Evolutionary conservation across 1,140 invertebrate genomes (phyloP).

Genomic region (Formica selysi): DNA sequence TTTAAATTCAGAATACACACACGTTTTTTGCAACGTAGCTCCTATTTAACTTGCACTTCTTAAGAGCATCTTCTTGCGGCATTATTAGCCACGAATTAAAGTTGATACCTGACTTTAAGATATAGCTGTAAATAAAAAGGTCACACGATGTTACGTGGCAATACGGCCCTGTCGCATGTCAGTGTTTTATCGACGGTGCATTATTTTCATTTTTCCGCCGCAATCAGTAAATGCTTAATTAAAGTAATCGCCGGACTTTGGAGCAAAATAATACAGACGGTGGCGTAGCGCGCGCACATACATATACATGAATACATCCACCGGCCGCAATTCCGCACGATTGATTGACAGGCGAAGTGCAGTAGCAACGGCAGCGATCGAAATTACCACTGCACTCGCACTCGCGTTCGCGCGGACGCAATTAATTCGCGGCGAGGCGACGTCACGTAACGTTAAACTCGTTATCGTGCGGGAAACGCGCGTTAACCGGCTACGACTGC

Average conservation of each 20-base stretch:
- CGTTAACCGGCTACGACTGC: conserved; percentile 48
- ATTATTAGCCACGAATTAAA: conserved; percentile 38
- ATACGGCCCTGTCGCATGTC: conserved; percentile 44
- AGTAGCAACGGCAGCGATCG: conserved; percentile 33
- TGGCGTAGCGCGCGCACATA: not conserved
- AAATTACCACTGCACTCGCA: conserved; percentile 47
- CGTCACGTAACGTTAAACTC: conserved; percentile 57
- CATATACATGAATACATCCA: not conserved
- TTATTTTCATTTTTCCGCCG: conserved; percentile 76
- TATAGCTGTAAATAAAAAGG: conserved; percentile 54
- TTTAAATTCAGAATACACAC: not conserved
- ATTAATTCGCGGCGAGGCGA: conserved; percentile 49
- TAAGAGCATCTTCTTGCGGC: not conserved
- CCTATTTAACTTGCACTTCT: not conserved
- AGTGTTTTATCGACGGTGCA: conserved; percentile 65
- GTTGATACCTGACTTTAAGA: conserved; percentile 11
- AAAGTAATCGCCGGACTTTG: conserved; percentile 79
- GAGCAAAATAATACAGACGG: conserved; percentile 56
- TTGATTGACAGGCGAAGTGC: conserved; percentile 51
- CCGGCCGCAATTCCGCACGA: conserved; percentile 34
- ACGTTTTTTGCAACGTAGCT: not conserved
- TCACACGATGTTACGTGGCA: conserved; percentile 51
- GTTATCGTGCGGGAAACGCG: conserved; percentile 39
- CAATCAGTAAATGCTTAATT: conserved; percentile 77
- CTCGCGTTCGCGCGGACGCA: conserved; percentile 16